These are phyloP conservation scores for Archips crataeganus DNA, from an alignment of 2,888 invertebrate species.

Conservation along the genomic window DNA sequence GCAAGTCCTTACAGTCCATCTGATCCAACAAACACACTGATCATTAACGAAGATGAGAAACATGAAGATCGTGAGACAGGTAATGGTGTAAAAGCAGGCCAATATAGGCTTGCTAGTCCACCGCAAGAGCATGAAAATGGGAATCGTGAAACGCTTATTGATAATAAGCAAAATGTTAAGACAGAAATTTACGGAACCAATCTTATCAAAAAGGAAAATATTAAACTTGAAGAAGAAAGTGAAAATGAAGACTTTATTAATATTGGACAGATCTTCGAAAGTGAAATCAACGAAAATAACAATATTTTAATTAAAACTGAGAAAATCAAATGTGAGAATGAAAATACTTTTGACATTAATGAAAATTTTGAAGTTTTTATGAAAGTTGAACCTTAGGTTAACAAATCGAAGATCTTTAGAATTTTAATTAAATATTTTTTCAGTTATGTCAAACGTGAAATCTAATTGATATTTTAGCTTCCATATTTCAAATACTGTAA, in stretches of 20 bases:
- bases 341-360: not conserved
- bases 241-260: not conserved
- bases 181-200: not conserved
- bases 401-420: not conserved
- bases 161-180: not conserved
- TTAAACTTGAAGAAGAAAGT: not conserved
- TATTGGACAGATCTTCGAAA: not conserved
- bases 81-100: not conserved
- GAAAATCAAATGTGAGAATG: not conserved
- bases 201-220: slow-evolving; percentile 7
- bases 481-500: too few species aligned
- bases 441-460: too few species aligned
- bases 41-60: not conserved
- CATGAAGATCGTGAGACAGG: not conserved
- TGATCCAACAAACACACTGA: not conserved
- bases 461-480: too few species aligned
- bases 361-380: not conserved
- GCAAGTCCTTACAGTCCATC: slow-evolving; percentile 10
- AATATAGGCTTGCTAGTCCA: not conserved
- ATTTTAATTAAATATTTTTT: too few species aligned
- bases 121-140: not conserved
- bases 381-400: not conserved
- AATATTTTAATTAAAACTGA: not conserved
- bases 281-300: not conserved
- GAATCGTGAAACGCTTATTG: not conserved